phyloP scores from a whole-genome alignment of 2,113 vertebrate genomes.

The Corvus moneduloides region DNA sequence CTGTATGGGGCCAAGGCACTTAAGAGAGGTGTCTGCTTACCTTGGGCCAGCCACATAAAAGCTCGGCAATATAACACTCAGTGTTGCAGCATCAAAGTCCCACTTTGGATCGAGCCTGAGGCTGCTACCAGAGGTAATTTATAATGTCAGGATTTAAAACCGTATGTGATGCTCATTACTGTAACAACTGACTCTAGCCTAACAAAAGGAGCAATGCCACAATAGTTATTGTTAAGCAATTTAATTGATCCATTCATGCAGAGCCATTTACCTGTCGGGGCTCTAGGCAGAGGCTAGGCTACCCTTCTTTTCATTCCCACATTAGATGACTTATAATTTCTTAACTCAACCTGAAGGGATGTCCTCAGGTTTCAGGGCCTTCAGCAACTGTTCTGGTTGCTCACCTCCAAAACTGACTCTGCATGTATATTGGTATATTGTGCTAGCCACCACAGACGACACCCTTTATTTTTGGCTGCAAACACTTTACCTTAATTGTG shows the following conservation, averaged over 20 bases:
- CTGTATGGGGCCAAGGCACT: conserved; percentile 20
- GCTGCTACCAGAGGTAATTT: conserved; percentile 41
- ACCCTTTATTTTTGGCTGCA: conserved; percentile 47
- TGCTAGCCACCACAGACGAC: conserved; percentile 43
- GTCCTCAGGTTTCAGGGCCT: conserved; percentile 5
- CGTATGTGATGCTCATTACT: conserved; percentile 17
- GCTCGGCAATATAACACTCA: conserved; percentile 15
- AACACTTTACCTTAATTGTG: conserved; percentile 11
- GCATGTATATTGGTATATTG: conserved; percentile 56
- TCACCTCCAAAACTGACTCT: conserved; percentile 46
- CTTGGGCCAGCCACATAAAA: conserved; percentile 63
- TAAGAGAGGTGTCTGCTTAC: conserved; percentile 54
- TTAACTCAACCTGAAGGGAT: conserved; percentile 30
- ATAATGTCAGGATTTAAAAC: conserved; percentile 53
- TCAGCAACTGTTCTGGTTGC: conserved; percentile 41
- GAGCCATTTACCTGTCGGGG: conserved; percentile 25
- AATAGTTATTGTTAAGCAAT: conserved; percentile 56
- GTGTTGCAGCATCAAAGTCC: conserved; percentile 62
- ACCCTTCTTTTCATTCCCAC: conserved; percentile 41
- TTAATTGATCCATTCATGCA: conserved; percentile 54
- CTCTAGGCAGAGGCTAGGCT: conserved; percentile 26
- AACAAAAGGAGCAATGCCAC: conserved; percentile 44
- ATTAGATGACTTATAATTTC: conserved; percentile 62
- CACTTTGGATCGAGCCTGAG: conserved; percentile 27
- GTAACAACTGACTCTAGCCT: conserved; percentile 36